Percentiles rank a stretch among this genome's conserved stretches.
phyloP scores from a whole-genome alignment of 2,797 vertebrate genomes.

The Saxicola maurus region DNA sequence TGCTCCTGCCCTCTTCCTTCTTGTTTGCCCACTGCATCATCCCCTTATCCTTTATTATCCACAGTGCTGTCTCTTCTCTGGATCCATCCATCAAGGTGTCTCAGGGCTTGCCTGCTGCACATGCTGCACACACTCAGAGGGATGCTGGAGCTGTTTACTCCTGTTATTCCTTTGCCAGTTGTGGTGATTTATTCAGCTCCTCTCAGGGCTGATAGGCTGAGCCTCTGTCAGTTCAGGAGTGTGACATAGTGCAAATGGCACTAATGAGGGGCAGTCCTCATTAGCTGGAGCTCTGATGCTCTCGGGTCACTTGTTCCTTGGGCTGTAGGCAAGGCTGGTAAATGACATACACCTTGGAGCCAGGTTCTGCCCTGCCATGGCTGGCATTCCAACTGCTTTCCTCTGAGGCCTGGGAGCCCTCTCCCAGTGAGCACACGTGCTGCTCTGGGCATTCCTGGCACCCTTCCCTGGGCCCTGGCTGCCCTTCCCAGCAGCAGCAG shows the following conservation, averaged over 20 bases:
- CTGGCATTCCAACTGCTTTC: background rate
- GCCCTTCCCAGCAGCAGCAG: background rate
- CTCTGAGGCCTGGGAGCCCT: background rate
- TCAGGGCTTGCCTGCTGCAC: background rate
- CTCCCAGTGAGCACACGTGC: background rate
- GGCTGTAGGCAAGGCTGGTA: background rate
- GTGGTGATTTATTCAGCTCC: background rate
- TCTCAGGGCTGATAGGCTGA: accelerated
- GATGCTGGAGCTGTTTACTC: background rate
- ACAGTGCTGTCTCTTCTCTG: background rate
- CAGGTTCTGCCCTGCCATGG: accelerated
- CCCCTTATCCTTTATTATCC: background rate
- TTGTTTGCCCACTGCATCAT: background rate
- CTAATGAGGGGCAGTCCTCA: background rate
- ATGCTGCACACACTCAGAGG: background rate
- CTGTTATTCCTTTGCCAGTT: background rate
- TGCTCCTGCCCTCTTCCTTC: background rate
- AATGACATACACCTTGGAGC: background rate
- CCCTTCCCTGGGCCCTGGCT: background rate
- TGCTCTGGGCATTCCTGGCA: background rate
- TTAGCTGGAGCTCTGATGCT: background rate
- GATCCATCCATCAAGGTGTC: background rate
- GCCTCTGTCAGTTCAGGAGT: background rate
- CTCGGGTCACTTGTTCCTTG: background rate
- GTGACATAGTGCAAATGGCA: background rate